Percentiles rank a stretch among this genome's conserved stretches.
Evolutionary conservation across 2,113 vertebrate species (phyloP).

Genomic region (Brachypteracias leptosomus): DNA sequence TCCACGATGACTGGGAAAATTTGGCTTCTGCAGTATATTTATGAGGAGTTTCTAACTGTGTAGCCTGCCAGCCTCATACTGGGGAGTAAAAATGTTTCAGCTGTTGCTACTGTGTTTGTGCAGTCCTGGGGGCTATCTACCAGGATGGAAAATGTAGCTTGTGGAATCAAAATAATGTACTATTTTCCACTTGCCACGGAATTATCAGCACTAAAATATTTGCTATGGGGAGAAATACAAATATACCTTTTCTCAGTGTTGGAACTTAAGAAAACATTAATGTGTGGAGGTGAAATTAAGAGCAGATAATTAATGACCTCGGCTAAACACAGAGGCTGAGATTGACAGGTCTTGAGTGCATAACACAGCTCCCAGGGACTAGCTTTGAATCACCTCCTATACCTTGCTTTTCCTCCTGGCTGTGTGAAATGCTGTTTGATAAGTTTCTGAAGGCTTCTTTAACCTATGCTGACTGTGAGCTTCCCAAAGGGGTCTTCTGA

Average conservation of each 20-base stretch:
- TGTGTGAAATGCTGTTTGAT: neutral
- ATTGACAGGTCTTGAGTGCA: neutral
- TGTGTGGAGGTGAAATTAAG: neutral
- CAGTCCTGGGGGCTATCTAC: neutral
- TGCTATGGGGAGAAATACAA: neutral
- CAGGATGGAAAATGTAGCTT: neutral
- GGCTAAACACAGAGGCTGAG: neutral
- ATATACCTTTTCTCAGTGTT: neutral
- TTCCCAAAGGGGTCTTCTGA: neutral
- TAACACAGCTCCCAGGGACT: neutral
- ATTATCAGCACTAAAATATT: neutral
- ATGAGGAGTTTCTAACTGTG: neutral
- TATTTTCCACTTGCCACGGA: neutral
- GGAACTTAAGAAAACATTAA: neutral
- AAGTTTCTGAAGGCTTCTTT: neutral
- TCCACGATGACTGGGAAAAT: neutral
- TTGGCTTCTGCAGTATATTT: neutral
- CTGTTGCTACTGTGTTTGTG: neutral
- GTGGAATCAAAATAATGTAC: neutral
- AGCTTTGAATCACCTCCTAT: neutral
- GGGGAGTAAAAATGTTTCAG: neutral
- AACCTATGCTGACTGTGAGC: neutral
- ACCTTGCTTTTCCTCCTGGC: neutral
- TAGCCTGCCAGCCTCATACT: neutral
- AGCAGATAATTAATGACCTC: neutral